Evolutionary conservation across 2,113 vertebrate species (phyloP).

Genomic region (Rallus limicola): DNA sequence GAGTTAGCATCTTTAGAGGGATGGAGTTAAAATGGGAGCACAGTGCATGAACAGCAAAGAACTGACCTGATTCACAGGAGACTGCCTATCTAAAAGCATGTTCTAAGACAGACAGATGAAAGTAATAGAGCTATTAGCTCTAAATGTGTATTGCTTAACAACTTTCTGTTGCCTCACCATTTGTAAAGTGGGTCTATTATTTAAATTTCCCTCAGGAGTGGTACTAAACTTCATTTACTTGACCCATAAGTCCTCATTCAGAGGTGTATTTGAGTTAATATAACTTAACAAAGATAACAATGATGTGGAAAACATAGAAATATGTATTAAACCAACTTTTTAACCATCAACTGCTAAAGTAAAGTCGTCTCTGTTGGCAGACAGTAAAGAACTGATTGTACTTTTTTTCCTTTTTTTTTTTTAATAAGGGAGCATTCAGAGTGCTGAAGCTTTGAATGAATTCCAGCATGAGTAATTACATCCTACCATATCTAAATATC

Average conservation of each 20-base stretch:
- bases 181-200: not conserved
- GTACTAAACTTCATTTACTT: not conserved
- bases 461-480: constrained; percentile 49
- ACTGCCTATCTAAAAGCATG: not conserved
- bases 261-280: not conserved
- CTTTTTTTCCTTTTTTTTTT: not conserved
- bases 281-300: not conserved
- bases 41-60: not conserved
- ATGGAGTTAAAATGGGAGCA: not conserved
- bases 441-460: constrained; percentile 17
- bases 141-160: not conserved
- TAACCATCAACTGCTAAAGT: not conserved
- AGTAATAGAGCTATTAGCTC: not conserved
- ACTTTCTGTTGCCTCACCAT: not conserved
- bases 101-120: not conserved
- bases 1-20: not conserved
- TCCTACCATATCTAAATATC: constrained; percentile 48
- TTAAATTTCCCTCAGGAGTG: not conserved
- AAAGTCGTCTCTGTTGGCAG: not conserved
- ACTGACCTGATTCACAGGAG: not conserved
- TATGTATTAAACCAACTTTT: not conserved
- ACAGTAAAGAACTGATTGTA: constrained; percentile 11
- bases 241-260: not conserved
- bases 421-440: constrained; percentile 1
- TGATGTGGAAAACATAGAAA: not conserved